Percentiles rank a stretch among this genome's conserved stretches.
These are phyloP conservation scores for Tigriopus californicus DNA, from an alignment of 2,888 invertebrate genomes.

Conservation along the genomic window DNA sequence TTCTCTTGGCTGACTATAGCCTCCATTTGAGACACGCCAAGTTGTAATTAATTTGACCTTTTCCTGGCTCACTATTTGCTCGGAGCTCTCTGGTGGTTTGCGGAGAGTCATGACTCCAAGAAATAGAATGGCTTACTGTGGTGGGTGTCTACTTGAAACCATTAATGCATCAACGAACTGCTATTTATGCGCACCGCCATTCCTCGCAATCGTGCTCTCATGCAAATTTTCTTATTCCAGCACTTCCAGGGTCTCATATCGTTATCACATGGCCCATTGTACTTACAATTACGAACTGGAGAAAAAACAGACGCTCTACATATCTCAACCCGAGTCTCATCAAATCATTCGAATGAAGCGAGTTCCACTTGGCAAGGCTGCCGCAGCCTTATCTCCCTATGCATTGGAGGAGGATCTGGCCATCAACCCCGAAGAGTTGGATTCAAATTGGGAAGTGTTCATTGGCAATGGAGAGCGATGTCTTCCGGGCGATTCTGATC, in stretches of 20 bases:
- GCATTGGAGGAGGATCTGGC: background rate
- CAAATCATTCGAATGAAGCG: constrained; percentile 58
- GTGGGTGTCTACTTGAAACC: too few relatives aligned
- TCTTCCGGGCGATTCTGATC: constrained; percentile 70
- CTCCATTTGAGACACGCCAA: too few relatives aligned
- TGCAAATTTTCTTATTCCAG: constrained; percentile 34
- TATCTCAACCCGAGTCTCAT: constrained; percentile 87
- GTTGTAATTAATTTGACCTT: too few relatives aligned
- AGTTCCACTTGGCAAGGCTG: background rate
- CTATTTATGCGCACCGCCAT: too few relatives aligned
- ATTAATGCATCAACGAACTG: too few relatives aligned
- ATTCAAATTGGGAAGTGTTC: background rate
- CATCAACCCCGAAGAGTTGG: background rate
- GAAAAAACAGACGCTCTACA: constrained; percentile 54
- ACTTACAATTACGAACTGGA: constrained; percentile 45
- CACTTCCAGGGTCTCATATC: constrained; percentile 85
- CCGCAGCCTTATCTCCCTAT: too few relatives aligned
- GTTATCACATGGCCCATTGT: constrained; percentile 83
- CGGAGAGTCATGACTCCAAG: too few relatives aligned
- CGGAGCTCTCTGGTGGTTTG: too few relatives aligned
- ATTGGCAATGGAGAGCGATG: constrained; percentile 16
- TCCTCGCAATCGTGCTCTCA: too few relatives aligned
- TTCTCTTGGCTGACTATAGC: too few relatives aligned
- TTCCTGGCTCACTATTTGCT: too few relatives aligned
- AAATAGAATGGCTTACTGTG: too few relatives aligned